Conservation (phyloP, 2,113 vertebrate species). For the Tonatia bakeri region DNA sequence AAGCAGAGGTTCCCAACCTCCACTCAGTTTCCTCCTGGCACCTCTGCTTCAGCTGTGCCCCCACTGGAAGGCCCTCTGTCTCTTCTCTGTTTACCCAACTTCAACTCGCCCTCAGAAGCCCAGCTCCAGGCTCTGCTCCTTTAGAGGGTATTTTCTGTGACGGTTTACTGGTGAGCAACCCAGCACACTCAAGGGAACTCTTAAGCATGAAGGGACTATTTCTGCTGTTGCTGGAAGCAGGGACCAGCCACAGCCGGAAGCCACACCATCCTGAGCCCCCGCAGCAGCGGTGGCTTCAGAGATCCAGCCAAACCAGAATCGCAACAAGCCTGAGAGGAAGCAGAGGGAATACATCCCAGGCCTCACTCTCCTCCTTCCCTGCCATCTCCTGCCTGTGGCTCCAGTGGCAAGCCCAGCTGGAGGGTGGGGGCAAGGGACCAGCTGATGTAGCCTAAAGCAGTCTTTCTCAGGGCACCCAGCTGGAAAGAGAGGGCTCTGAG, state of each 20-base stretch:
- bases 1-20: background rate
- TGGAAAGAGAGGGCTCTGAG: background rate
- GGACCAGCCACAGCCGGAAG: background rate
- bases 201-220: background rate
- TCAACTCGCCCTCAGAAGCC: background rate
- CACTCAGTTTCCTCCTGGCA: too few relatives aligned
- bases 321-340: background rate
- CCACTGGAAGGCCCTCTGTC: background rate
- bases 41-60: background rate
- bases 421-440: background rate
- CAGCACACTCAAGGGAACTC: background rate
- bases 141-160: background rate
- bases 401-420: background rate
- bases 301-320: background rate
- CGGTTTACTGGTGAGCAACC: background rate
- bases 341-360: background rate
- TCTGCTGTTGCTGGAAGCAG: background rate
- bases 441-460: accelerated
- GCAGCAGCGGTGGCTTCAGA: background rate
- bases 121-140: background rate
- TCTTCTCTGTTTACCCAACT: background rate
- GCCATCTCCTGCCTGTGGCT: background rate
- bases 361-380: background rate
- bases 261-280: background rate
- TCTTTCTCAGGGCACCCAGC: background rate